Evolutionary conservation across 2,888 invertebrate genomes (phyloP).

Genomic region (Pristionchus entomophagus): DNA sequence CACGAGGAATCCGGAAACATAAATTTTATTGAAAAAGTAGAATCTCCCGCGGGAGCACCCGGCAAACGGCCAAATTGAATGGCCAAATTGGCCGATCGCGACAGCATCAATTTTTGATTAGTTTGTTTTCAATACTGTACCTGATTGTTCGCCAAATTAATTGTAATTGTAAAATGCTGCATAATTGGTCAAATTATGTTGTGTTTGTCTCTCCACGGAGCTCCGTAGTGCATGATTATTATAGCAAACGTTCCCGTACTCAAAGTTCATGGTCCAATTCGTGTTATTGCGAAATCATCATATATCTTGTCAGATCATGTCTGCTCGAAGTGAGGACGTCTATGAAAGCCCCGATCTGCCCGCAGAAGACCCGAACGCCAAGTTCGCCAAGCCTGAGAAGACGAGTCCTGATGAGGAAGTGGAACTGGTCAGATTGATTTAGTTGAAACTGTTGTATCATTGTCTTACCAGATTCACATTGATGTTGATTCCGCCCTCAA

Average conservation of each 20-base stretch:
- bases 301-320: slow-evolving; percentile 2
- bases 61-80: no score
- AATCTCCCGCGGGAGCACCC: no score
- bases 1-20: no score
- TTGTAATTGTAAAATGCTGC: no score
- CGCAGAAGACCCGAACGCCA: slow-evolving; percentile 51
- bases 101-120: no score
- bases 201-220: no score
- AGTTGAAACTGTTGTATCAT: neutral
- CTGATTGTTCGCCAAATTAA: no score
- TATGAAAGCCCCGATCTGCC: slow-evolving; percentile 68
- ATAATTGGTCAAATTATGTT: no score
- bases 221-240: no score
- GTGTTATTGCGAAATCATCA: neutral
- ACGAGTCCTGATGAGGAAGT: slow-evolving; percentile 63
- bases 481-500: slow-evolving; percentile 70
- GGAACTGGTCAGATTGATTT: slow-evolving; percentile 55
- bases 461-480: slow-evolving; percentile 60
- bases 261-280: neutral
- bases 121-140: no score
- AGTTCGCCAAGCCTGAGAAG: slow-evolving; percentile 54
- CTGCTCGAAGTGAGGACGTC: slow-evolving; percentile 62
- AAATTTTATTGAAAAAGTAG: no score
- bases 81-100: no score
- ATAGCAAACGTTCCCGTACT: neutral